Conservation (phyloP, 2,888 invertebrate genomes). For the Phragmatobia fuliginosa region DNA sequence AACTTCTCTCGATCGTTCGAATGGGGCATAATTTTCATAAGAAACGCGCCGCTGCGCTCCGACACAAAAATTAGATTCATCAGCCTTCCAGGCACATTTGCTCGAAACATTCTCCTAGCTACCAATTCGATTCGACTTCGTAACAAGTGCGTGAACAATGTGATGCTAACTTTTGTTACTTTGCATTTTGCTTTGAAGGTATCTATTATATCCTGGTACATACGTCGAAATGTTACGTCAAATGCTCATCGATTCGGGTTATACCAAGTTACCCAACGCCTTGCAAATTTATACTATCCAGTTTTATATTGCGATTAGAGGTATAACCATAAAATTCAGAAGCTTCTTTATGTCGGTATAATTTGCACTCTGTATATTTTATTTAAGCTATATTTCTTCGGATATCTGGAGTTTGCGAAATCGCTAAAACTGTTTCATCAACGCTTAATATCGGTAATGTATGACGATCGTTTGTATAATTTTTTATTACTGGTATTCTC, state of each 20-base stretch:
- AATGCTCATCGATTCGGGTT: constrained; percentile 19
- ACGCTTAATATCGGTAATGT: constrained; percentile 67
- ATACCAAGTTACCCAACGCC: constrained; percentile 18
- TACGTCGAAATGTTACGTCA: constrained; percentile 44
- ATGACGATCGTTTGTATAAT: constrained; percentile 63
- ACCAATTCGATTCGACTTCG: constrained; percentile 75
- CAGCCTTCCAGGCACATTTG: constrained; percentile 74
- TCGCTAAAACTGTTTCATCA: constrained; percentile 65
- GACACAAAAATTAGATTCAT: constrained; percentile 84
- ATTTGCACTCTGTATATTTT: constrained; percentile 71
- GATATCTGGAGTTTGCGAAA: constrained; percentile 52
- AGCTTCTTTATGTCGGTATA: constrained; percentile 69
- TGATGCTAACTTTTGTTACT: constrained; percentile 70
- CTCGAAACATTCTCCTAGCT: constrained; percentile 69
- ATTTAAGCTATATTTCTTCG: constrained; percentile 63
- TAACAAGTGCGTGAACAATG: constrained; percentile 77
- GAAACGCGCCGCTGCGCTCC: constrained; percentile 73
- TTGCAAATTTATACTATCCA: constrained; percentile 64
- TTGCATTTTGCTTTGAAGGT: constrained; percentile 64
- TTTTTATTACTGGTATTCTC: constrained; percentile 58
- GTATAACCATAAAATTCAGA: constrained; percentile 70
- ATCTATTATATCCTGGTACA: constrained; percentile 31
- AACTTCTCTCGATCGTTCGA: constrained; percentile 79
- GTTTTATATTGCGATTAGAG: constrained; percentile 65
- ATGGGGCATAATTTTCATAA: constrained; percentile 85